A percentile compares a stretch with the other conserved stretches of the same genome.
phyloP scores from a whole-genome alignment of 2,113 vertebrate genomes.

The Cebidichthys violaceus region DNA sequence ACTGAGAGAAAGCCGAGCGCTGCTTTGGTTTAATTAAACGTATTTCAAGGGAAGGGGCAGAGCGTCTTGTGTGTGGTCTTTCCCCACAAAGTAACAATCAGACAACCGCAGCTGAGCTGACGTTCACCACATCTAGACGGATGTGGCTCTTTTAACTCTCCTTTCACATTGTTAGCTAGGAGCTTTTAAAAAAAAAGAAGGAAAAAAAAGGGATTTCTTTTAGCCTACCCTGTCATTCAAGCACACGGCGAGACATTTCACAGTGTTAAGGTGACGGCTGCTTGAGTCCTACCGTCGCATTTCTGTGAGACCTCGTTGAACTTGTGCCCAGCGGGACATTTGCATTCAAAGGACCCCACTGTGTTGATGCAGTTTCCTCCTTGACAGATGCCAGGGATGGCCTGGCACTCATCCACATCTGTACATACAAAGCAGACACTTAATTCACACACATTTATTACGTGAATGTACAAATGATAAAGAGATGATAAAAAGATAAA shows the following conservation, averaged over 20 bases:
- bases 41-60: conserved; percentile 59
- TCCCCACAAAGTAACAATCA: conserved; percentile 65
- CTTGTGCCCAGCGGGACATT: conserved; percentile 98
- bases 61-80: conserved; percentile 69
- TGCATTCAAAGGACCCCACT: conserved; percentile 99
- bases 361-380: conserved; percentile 99
- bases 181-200: conserved; percentile 45
- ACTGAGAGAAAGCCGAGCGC: conserved; percentile 49
- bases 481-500: conserved; percentile 8
- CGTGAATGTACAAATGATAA: conserved; percentile 8
- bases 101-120: conserved; percentile 47
- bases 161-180: conserved; percentile 45
- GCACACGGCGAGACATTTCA: conserved; percentile 29
- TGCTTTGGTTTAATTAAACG: conserved; percentile 66
- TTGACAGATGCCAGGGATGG: conserved; percentile 98
- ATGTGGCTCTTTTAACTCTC: conserved; percentile 62
- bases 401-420: conserved; percentile 99
- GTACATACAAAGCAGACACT: conserved; percentile 75
- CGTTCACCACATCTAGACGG: conserved; percentile 57
- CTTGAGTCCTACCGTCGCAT: conserved; percentile 93
- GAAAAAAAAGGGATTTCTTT: too few species aligned
- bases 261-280: conserved; percentile 7
- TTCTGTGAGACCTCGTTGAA: conserved; percentile 98
- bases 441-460: conserved; percentile 30
- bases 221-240: conserved; percentile 53